Evolutionary conservation across 2,888 invertebrate species (phyloP).

Genomic region (Caenorhabditis sinica): DNA sequence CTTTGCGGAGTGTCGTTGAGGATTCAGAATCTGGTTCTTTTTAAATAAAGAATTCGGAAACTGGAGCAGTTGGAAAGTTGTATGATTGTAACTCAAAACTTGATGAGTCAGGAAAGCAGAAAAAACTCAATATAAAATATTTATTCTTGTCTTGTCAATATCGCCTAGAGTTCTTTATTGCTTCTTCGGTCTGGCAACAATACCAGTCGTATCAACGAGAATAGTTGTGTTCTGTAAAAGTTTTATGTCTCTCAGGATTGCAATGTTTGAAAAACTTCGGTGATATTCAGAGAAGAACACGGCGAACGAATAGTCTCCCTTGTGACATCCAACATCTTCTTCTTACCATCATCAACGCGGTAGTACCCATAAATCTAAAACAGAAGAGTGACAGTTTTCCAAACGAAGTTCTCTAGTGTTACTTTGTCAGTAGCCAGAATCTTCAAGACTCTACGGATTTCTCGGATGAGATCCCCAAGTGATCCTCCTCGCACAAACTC

Average conservation of each 20-base stretch:
- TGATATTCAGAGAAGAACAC: slow-evolving; percentile 59
- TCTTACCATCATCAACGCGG: slow-evolving; percentile 62
- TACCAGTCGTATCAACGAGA: slow-evolving; percentile 75
- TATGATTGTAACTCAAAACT: too few species aligned
- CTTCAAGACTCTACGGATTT: slow-evolving; percentile 73
- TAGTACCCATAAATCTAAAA: slow-evolving; percentile 77
- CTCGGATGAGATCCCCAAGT: slow-evolving; percentile 76
- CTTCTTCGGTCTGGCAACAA: slow-evolving; percentile 64
- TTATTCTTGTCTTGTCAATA: neutral
- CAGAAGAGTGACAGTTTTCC: too few species aligned
- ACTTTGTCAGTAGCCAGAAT: slow-evolving; percentile 76
- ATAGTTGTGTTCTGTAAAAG: slow-evolving; percentile 70
- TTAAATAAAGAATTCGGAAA: too few species aligned
- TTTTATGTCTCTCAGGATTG: neutral
- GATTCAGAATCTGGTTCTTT: neutral
- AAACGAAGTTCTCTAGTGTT: too few species aligned
- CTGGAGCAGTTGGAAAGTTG: too few species aligned
- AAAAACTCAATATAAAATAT: slow-evolving; percentile 18
- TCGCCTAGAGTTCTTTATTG: neutral
- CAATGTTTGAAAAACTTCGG: slow-evolving; percentile 10
- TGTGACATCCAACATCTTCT: slow-evolving; percentile 62
- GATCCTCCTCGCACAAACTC: slow-evolving; percentile 71
- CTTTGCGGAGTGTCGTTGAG: neutral
- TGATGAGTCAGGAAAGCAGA: neutral
- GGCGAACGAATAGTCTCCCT: slow-evolving; percentile 53